phyloP scores from a whole-genome alignment of 1,140 invertebrate species.

The Grapholita molesta region DNA sequence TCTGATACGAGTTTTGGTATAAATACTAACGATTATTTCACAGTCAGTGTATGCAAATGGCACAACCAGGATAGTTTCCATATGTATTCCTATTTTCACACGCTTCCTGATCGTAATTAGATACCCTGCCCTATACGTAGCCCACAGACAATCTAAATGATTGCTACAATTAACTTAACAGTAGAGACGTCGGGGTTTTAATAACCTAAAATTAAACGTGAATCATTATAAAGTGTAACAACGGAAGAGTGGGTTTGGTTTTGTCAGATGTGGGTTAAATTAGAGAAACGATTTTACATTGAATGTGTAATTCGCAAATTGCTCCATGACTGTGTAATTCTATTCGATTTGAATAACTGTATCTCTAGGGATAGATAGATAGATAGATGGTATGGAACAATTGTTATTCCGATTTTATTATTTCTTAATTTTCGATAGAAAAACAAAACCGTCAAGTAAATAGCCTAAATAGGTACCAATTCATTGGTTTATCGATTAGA shows the following conservation, averaged over 20 bases:
- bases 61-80: too few relatives aligned
- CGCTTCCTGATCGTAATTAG: background rate
- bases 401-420: too few relatives aligned
- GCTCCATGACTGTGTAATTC: constrained; percentile 21
- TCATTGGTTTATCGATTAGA: too few relatives aligned
- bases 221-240: background rate
- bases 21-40: too few relatives aligned
- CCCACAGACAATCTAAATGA: background rate
- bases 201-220: background rate
- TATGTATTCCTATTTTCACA: too few relatives aligned
- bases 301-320: constrained; percentile 19
- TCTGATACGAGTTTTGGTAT: too few relatives aligned
- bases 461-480: too few relatives aligned
- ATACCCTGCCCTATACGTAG: background rate
- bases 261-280: background rate
- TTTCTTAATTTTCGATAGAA: too few relatives aligned
- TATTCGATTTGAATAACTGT: constrained; percentile 38
- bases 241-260: constrained; percentile 1
- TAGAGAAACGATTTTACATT: constrained; percentile 22
- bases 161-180: background rate
- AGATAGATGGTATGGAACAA: too few relatives aligned
- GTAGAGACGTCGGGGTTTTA: background rate
- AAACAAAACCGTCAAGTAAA: too few relatives aligned
- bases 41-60: too few relatives aligned
- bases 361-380: constrained; percentile 24